phyloP scores from a whole-genome alignment of 2,113 vertebrate genomes.

The Charina bottae region DNA sequence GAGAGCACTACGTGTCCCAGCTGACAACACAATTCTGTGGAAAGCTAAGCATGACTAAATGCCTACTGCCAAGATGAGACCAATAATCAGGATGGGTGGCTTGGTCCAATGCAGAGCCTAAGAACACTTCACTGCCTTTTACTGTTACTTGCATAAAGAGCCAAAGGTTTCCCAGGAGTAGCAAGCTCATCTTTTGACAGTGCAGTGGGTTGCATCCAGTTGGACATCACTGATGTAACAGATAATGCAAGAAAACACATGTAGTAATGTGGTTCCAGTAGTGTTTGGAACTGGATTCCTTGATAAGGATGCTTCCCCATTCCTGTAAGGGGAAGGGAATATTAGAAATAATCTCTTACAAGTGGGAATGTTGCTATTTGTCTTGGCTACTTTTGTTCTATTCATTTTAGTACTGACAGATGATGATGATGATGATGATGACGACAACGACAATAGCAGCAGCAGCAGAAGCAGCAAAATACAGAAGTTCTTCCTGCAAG shows the following conservation, averaged over 20 bases:
- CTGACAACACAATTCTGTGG: too few species aligned
- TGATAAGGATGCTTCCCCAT: not conserved
- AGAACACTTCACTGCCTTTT: not conserved
- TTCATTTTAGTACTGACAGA: constrained; percentile 65
- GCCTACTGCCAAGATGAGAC: not conserved
- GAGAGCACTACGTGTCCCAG: too few species aligned
- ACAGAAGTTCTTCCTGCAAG: not conserved
- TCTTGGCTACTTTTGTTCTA: fast-evolving
- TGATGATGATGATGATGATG: not conserved
- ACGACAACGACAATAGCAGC: not conserved
- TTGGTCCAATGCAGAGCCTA: not conserved
- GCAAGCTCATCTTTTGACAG: not conserved
- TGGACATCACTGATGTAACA: not conserved
- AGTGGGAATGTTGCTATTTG: not conserved
- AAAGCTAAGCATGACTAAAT: too few species aligned
- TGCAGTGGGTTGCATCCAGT: not conserved
- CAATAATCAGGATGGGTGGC: not conserved
- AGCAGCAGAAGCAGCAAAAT: not conserved
- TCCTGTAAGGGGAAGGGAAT: not conserved
- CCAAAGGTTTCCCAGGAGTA: not conserved
- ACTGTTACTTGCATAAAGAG: not conserved
- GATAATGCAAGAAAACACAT: not conserved
- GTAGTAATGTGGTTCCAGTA: not conserved
- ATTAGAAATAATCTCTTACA: not conserved
- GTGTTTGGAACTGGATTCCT: not conserved